Conservation (phyloP, 2,888 invertebrate genomes). For the Catotricha subobsoleta region DNA sequence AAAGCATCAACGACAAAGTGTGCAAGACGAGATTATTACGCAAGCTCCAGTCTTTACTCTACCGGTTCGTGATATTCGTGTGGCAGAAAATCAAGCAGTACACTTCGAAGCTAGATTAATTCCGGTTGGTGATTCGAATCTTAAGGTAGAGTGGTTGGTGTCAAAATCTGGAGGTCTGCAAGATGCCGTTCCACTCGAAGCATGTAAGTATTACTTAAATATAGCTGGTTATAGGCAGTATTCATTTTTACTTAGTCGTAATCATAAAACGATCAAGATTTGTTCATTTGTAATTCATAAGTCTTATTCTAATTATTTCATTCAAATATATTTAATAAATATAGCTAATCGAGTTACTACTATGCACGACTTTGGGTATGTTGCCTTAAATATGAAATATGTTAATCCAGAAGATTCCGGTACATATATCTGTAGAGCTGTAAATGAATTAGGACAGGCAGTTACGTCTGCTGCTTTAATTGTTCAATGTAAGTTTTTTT, state of each 20-base stretch:
- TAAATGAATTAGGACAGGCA: conserved; percentile 86
- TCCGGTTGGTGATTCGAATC: conserved; percentile 81
- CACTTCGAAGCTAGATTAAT: conserved; percentile 88
- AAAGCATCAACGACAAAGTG: conserved; percentile 51
- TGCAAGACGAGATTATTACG: conserved; percentile 59
- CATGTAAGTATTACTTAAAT: conserved; percentile 49
- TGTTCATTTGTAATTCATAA: too few relatives aligned
- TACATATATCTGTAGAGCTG: conserved; percentile 85
- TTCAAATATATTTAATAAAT: too few relatives aligned
- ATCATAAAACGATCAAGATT: neutral
- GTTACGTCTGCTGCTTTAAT: conserved; percentile 83
- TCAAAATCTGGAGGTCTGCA: too few relatives aligned
- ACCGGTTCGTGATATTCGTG: conserved; percentile 70
- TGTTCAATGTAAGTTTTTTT: conserved; percentile 55
- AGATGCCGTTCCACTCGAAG: conserved; percentile 79
- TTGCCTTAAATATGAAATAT: conserved; percentile 85
- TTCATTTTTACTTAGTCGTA: conserved; percentile 10
- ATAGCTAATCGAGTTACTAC: conserved; percentile 76
- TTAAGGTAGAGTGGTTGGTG: conserved; percentile 89
- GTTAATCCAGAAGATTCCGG: conserved; percentile 93
- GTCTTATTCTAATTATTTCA: too few relatives aligned
- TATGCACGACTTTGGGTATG: conserved; percentile 96
- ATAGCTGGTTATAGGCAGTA: neutral
- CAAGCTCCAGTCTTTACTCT: conserved; percentile 87
- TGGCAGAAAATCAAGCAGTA: conserved; percentile 79